These are phyloP conservation scores for Caenorhabditis auriculariae DNA, from an alignment of 2,888 invertebrate genomes.

Conservation along the genomic window DNA sequence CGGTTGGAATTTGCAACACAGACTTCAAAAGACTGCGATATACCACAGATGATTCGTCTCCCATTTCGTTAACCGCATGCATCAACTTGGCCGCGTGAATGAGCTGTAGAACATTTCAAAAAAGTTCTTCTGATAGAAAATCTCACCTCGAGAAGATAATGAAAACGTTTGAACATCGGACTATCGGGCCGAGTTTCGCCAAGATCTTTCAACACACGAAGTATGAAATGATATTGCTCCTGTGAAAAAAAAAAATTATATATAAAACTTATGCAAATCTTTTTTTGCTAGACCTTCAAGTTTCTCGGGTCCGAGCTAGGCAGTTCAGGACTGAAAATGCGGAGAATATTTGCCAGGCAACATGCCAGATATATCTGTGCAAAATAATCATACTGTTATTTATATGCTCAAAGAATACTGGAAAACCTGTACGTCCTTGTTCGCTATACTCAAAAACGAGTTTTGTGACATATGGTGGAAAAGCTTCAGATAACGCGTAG, in stretches of 20 bases:
- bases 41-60: conserved; percentile 7
- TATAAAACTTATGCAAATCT: too few relatives aligned
- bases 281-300: conserved; percentile 25
- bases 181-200: conserved; percentile 11
- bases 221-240: conserved; percentile 18
- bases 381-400: conserved; percentile 1
- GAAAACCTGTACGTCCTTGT: too few relatives aligned
- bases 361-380: conserved; percentile 27
- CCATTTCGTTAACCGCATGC: conserved; percentile 12
- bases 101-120: conserved; percentile 1
- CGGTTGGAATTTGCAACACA: conserved; percentile 9
- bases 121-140: background rate
- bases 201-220: conserved; percentile 10
- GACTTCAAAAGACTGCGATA: conserved; percentile 4
- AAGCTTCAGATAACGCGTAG: conserved; percentile 11
- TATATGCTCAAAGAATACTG: too few relatives aligned
- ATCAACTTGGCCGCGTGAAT: conserved; percentile 6
- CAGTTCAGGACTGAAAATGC: conserved; percentile 20
- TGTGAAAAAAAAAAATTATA: conserved; percentile 1
- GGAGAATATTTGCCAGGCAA: conserved; percentile 28
- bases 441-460: conserved; percentile 11
- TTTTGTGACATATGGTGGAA: conserved; percentile 15
- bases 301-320: conserved; percentile 8
- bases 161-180: conserved; percentile 18
- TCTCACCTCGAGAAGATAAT: conserved; percentile 11